phyloP scores from a whole-genome alignment of 1,140 invertebrate genomes.

The Cylas formicarius region DNA sequence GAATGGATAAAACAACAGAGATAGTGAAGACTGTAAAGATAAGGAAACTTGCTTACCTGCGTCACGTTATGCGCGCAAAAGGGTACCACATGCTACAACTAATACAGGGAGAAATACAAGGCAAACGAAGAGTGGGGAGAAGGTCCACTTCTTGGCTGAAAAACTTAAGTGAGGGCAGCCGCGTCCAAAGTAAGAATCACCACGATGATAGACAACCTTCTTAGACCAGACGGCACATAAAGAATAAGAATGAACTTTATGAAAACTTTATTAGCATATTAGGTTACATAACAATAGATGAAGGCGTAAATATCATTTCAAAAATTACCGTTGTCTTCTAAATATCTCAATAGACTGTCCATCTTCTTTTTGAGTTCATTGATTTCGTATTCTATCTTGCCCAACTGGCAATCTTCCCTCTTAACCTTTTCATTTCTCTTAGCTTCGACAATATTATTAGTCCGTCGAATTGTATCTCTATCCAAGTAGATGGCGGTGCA shows the following conservation, averaged over 20 bases:
- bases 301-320: not conserved
- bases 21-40: too few species aligned
- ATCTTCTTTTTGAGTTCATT: conserved; percentile 5
- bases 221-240: not conserved
- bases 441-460: conserved; percentile 21
- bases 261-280: not conserved
- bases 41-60: too few species aligned
- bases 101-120: too few species aligned
- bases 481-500: conserved; percentile 25
- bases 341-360: conserved; percentile 6
- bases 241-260: not conserved
- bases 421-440: conserved; percentile 14
- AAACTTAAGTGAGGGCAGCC: too few species aligned
- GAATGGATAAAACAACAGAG: too few species aligned
- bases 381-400: conserved; percentile 11
- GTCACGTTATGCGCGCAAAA: too few species aligned
- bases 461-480: conserved; percentile 24
- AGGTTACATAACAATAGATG: not conserved
- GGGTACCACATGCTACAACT: too few species aligned
- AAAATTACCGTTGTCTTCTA: not conserved
- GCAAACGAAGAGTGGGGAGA: too few species aligned
- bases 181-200: not conserved
- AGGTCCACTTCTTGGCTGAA: too few species aligned
- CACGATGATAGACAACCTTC: not conserved
- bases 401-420: conserved; percentile 2